Conservation (phyloP, 2,888 invertebrate species). For the Punctoribates punctum region DNA sequence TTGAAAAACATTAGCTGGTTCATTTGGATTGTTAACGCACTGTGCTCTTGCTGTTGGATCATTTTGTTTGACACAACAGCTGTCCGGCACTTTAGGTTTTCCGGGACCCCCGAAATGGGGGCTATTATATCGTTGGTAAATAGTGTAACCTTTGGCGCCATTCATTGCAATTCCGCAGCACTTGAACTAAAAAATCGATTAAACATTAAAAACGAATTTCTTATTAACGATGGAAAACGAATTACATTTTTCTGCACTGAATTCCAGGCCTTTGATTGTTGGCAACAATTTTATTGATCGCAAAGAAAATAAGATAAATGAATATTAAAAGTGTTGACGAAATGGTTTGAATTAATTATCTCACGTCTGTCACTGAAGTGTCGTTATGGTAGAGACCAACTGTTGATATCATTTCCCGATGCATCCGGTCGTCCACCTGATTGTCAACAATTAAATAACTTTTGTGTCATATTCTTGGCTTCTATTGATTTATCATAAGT, state of each 20-base stretch:
- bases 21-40: constrained; percentile 5
- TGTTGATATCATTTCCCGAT: constrained; percentile 48
- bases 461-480: background rate
- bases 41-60: background rate
- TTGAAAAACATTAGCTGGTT: constrained; percentile 1
- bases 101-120: background rate
- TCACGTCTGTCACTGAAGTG: constrained; percentile 61
- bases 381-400: constrained; percentile 49
- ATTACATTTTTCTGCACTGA: constrained; percentile 69
- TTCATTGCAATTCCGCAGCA: constrained; percentile 43
- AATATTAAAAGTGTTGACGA: background rate
- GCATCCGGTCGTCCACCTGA: constrained; percentile 49
- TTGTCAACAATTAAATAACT: constrained; percentile 13
- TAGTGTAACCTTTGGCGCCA: constrained; percentile 23
- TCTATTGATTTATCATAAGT: background rate
- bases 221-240: background rate
- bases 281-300: background rate
- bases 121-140: constrained; percentile 35
- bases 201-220: background rate
- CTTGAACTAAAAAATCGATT: constrained; percentile 39
- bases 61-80: constrained; percentile 41
- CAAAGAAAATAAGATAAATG: background rate
- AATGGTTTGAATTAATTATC: background rate
- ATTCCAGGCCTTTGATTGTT: constrained; percentile 69
- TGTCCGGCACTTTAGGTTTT: constrained; percentile 42